These are phyloP conservation scores for Formica aserva DNA, from an alignment of 2,888 invertebrate genomes.

Conservation along the genomic window DNA sequence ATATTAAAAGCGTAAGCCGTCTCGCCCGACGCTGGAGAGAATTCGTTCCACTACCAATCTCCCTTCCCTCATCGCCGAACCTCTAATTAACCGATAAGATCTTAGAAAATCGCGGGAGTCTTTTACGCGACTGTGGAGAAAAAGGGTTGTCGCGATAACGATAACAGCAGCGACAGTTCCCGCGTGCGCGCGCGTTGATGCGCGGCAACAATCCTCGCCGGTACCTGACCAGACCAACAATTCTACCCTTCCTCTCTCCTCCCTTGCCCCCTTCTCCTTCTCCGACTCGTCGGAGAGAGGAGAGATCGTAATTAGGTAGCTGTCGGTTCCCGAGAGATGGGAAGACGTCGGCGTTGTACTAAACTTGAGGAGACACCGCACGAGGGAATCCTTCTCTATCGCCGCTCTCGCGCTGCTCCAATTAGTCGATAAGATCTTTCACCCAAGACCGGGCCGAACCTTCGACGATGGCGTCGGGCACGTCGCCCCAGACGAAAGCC, in stretches of 20 bases:
- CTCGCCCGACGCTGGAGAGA: constrained; percentile 11
- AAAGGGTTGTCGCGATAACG: constrained; percentile 51
- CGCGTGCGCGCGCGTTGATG: constrained; percentile 62
- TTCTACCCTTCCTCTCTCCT: constrained; percentile 42
- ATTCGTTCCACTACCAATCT: constrained; percentile 16
- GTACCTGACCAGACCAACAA: constrained; percentile 59
- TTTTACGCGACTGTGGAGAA: constrained; percentile 27
- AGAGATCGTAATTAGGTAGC: constrained; percentile 74
- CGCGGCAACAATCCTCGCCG: constrained; percentile 46
- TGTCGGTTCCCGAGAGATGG: constrained; percentile 64
- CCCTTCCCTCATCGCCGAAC: constrained; percentile 33
- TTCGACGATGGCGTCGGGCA: constrained; percentile 47
- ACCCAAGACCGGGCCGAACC: constrained; percentile 34
- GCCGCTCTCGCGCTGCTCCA: constrained; percentile 73
- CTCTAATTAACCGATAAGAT: constrained; percentile 75
- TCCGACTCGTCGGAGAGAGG: constrained; percentile 56
- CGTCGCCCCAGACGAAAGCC: constrained; percentile 51
- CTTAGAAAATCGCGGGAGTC: constrained; percentile 65
- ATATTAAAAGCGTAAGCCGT: constrained; percentile 40
- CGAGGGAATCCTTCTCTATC: constrained; percentile 65
- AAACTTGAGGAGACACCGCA: constrained; percentile 68
- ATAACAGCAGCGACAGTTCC: constrained; percentile 67
- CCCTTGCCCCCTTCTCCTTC: too few relatives aligned
- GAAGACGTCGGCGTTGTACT: constrained; percentile 67
- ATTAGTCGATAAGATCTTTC: constrained; percentile 76